Base-by-base conservation (phyloP, 2,113 vertebrate species). In the Anguilla japonica region DNA sequence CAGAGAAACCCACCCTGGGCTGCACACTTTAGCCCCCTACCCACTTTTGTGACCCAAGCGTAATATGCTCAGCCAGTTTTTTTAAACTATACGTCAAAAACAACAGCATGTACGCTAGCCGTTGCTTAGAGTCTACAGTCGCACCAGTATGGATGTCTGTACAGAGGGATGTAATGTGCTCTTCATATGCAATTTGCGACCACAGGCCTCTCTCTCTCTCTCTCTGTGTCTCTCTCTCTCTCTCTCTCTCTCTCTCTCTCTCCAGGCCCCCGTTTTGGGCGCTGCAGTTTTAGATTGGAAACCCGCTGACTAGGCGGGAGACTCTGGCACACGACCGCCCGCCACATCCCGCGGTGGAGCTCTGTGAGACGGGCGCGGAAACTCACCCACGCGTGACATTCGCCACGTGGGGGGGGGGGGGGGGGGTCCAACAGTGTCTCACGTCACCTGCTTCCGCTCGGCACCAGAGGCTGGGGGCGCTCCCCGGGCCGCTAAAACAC, bases 381-480 rank as follows among this genome's bases (percentile, higher is more conserved):
- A 88, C 79, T 79, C 88, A 88, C 84, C 87, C 87, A 87, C 89
- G 87, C 87, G 87, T 88, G 84, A 87, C 89, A 87, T 82, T 88
- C 87, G 87, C 81, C 88, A 46, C 5, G 43, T 53, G 11, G 50
- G 50, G 50, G 50, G 50, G 50, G 6, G 5, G 50, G 50, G 88
- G 89, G 50, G 50, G 88, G 86, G 67, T 89, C 91, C 81, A 93
- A 90, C 84, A 85, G 89, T 88, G 92, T 92, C 93, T 94, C 67
- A 95, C 94, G 95, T 93, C 93, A 91, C n/a, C 91, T 91, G 94
- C 94, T 95, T 93, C 94, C 93, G 94, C 95, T 95, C 89, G 89
- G 92, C 93, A 91, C 91, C 89, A 85, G 91, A 94, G 93, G 94
- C 91, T 89, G 93, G 93, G 93, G 93, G 93, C 89, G 89, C 92